phyloP scores from a whole-genome alignment of 2,113 vertebrate genomes.

The Bufo gargarizans region DNA sequence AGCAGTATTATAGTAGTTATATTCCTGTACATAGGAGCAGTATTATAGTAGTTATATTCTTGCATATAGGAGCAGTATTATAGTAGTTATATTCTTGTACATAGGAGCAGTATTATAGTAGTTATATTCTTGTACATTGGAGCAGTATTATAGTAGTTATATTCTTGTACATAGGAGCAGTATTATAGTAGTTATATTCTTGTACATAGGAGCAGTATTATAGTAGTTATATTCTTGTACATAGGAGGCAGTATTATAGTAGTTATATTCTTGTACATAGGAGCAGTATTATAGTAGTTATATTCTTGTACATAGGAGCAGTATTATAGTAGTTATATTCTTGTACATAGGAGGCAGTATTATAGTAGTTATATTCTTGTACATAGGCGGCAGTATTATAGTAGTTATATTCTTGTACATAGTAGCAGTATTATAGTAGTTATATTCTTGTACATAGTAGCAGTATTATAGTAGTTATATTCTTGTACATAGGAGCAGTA shows the following conservation, averaged over 20 bases:
- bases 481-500: conserved; percentile 2
- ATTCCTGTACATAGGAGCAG: no score
- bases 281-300: background rate
- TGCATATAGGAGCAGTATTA: no score
- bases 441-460: background rate
- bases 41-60: conserved; percentile 9
- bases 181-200: background rate
- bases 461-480: background rate
- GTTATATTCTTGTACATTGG: no score
- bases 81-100: no score
- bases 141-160: no score
- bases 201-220: conserved; percentile 3
- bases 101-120: no score
- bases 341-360: background rate
- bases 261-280: conserved; percentile 24
- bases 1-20: no score
- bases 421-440: conserved; percentile 6
- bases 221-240: conserved; percentile 16
- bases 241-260: conserved; percentile 19
- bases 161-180: background rate
- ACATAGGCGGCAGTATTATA: conserved; percentile 6
- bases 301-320: conserved; percentile 1
- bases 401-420: conserved; percentile 25
- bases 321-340: background rate
- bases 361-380: conserved; percentile 22